A percentile compares a stretch with the other conserved stretches of the same genome.
Evolutionary conservation across 2,797 vertebrate species (phyloP).

Genomic region (Eurystomus glaucurus): DNA sequence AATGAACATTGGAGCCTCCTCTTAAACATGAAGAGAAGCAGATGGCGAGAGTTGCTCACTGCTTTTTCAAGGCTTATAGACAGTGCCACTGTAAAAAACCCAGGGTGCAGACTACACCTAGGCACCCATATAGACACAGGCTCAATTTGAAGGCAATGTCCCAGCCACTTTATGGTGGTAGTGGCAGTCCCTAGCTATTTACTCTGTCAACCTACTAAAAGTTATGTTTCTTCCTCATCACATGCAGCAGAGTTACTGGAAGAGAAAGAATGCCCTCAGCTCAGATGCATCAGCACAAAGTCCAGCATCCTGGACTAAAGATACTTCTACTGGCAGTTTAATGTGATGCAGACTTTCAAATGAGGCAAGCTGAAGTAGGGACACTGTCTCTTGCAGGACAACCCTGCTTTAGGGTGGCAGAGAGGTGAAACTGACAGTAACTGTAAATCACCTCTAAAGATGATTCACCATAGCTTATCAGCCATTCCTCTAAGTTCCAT

Average conservation of each 20-base stretch:
- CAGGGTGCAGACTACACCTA: not conserved
- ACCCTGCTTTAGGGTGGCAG: not conserved
- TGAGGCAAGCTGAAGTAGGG: not conserved
- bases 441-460: not conserved
- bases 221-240: not conserved
- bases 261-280: not conserved
- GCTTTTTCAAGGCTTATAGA: not conserved
- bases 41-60: not conserved
- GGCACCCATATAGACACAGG: not conserved
- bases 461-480: not conserved
- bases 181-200: not conserved
- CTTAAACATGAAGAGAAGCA: not conserved
- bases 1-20: not conserved
- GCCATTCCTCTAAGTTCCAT: not conserved
- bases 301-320: not conserved
- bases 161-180: not conserved
- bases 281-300: not conserved
- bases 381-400: not conserved
- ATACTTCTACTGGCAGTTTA: not conserved
- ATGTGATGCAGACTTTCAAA: accelerated
- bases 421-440: not conserved
- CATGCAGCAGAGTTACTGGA: not conserved
- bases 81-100: not conserved
- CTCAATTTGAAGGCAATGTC: not conserved
- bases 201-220: not conserved